A percentile compares a stretch with the other conserved stretches of the same genome.
These are phyloP conservation scores for Caenorhabditis virilis DNA, from an alignment of 2,888 invertebrate genomes.

Conservation along the genomic window DNA sequence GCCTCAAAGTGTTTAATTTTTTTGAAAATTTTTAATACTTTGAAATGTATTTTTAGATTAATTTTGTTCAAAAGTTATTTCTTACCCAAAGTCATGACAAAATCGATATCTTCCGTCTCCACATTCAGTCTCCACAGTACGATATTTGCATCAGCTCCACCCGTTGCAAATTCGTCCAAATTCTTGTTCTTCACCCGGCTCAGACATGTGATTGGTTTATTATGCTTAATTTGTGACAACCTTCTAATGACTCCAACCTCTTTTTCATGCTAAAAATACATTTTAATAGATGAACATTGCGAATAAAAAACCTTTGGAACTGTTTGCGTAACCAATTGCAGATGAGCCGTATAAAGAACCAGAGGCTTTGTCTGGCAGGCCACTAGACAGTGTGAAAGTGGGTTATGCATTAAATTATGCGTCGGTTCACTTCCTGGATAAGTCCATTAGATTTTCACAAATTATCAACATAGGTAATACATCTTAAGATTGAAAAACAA, in stretches of 20 bases:
- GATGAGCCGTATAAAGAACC: slow-evolving; percentile 40
- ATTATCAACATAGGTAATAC: too few species aligned
- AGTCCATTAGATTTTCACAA: too few species aligned
- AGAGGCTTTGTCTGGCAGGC: slow-evolving; percentile 21
- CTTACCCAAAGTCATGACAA: slow-evolving; percentile 11
- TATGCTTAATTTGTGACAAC: slow-evolving; percentile 35
- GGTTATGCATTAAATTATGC: too few species aligned
- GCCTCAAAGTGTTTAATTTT: too few species aligned
- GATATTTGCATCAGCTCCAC: slow-evolving; percentile 17
- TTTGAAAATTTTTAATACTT: too few species aligned
- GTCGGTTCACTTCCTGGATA: too few species aligned
- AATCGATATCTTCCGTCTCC: slow-evolving; percentile 15
- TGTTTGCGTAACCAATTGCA: slow-evolving; percentile 38
- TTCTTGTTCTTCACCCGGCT: slow-evolving; percentile 29
- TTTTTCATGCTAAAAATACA: slow-evolving; percentile 12
- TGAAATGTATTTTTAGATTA: too few species aligned
- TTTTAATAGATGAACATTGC: not conserved
- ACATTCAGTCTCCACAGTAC: slow-evolving; percentile 19
- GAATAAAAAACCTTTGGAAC: slow-evolving; percentile 35
- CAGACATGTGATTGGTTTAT: slow-evolving; percentile 40
- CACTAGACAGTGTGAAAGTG: slow-evolving; percentile 45
- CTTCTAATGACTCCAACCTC: slow-evolving; percentile 27
- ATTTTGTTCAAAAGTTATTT: too few species aligned
- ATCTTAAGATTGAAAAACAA: too few species aligned
- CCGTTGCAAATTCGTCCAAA: slow-evolving; percentile 23